These are phyloP conservation scores for Melanotaenia parkinsoni DNA, from an alignment of 2,797 vertebrate species.

Conservation along the genomic window DNA sequence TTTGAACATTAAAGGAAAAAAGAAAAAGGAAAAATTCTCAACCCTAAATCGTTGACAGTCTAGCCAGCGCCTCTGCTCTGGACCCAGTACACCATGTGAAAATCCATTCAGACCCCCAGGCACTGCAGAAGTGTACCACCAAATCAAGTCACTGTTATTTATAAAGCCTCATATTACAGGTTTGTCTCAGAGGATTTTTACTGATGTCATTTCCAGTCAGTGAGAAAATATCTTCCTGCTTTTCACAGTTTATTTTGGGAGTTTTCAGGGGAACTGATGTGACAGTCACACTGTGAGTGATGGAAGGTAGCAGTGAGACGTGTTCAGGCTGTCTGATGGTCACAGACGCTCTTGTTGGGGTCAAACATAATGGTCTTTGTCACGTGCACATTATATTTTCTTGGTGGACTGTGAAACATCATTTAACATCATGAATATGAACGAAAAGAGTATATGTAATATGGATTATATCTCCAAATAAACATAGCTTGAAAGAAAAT, in stretches of 20 bases:
- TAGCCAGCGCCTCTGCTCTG: not conserved
- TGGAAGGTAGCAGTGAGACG: not conserved
- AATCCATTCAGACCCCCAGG: not conserved
- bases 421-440: not conserved
- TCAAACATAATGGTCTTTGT: not conserved
- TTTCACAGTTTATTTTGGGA: slow-evolving; percentile 45
- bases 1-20: not conserved
- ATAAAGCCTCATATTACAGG: slow-evolving; percentile 48
- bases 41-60: not conserved
- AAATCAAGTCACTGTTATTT: slow-evolving; percentile 50
- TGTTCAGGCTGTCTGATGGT: not conserved
- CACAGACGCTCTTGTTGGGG: not conserved
- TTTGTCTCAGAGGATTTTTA: slow-evolving; percentile 53
- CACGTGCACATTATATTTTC: not conserved
- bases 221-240: slow-evolving; percentile 28
- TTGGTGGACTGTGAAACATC: not conserved
- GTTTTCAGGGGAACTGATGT: slow-evolving; percentile 29
- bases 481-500: not conserved
- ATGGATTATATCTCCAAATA: not conserved
- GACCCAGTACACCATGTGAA: not conserved
- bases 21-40: too few species aligned
- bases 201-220: slow-evolving; percentile 53
- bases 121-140: slow-evolving; percentile 23
- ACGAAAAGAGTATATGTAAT: not conserved
- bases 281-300: slow-evolving; percentile 6